Evolutionary conservation across 2,113 vertebrate species (phyloP), one percentile per base, ranked within the genome.

Genomic region (Mobula hypostoma): DNA sequence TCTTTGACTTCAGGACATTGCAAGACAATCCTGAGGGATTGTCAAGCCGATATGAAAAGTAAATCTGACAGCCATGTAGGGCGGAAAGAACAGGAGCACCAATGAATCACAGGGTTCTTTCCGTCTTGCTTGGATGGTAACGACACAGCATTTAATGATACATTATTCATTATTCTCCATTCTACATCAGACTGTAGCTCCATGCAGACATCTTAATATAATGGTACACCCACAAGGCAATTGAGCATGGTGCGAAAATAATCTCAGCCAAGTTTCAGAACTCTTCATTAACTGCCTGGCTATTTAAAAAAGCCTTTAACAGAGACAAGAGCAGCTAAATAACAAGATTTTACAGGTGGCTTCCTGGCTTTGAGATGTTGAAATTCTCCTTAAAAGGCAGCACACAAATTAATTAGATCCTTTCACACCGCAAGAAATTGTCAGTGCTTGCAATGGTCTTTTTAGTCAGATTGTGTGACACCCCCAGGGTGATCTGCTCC

Each of bases 71-170:
- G 63, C 87, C 17, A n/a, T n/a, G 58, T 63, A 68, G 14, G 17
- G 63, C 70, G n/a, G 63, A 24, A 72, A 70, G n/a, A 36, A 72
- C 17, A 92, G 36, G 66, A 56, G 91, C 15, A 17, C 85, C 91
- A 93, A 21, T 93, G 91, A 93, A 1, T 93, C 85, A 72, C 32
- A 74, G 14, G 21, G 70, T 56, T 92, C 70, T 74, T 76, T 56
- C 68, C 91, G 21, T 40, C 91, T 74, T 40, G 24, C 14, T 93
- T 74, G 91, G 68, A 76, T 74, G 91, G 61, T 93, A 72, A 93
- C 74, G 70, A 93, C 68, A 90, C 85, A 90, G 85, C 61, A 68
- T 32, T 90, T 90, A 90, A 90, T 90, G 85, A 90, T 66, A 90
- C 17, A 90, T 90, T 90, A 90, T 29, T 90, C 85, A 66, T 90